phyloP scores from a whole-genome alignment of 2,113 vertebrate species.

The Muntiacus reevesi region DNA sequence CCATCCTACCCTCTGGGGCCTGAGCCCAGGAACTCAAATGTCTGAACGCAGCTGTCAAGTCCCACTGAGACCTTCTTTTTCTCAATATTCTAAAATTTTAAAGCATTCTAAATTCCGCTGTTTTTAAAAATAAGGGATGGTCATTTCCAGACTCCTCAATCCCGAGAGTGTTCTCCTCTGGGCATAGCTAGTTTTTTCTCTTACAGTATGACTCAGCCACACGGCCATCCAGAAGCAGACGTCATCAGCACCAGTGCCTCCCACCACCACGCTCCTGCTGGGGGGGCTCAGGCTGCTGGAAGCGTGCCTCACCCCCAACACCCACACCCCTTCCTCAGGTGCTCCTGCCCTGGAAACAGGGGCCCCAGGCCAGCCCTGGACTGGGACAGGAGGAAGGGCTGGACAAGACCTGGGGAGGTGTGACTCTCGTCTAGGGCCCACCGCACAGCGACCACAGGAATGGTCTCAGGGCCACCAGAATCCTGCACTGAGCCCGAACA shows the following conservation, averaged over 20 bases:
- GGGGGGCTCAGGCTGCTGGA: fast-evolving
- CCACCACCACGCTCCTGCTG: fast-evolving
- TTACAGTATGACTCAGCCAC: not conserved
- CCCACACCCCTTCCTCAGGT: too few relatives aligned
- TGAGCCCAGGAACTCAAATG: not conserved
- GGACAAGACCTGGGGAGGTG: fast-evolving
- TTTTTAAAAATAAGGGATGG: not conserved
- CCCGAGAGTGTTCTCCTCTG: not conserved
- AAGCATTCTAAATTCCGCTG: not conserved
- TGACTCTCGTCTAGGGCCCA: not conserved
- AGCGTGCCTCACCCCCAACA: not conserved
- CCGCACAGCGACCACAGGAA: fast-evolving
- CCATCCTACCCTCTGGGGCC: not conserved
- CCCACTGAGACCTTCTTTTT: not conserved
- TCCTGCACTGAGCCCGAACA: not conserved
- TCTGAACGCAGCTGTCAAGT: fast-evolving
- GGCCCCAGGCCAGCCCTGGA: not conserved
- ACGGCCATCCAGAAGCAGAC: not conserved
- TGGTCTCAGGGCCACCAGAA: not conserved
- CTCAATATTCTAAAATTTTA: not conserved
- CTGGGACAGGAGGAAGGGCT: not conserved
- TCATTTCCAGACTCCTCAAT: not conserved
- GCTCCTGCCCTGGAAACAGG: too few relatives aligned
- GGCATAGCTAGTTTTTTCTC: not conserved
- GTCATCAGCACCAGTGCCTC: fast-evolving